phyloP scores from a whole-genome alignment of 2,113 vertebrate genomes.

The Protobothrops flavoviridis region DNA sequence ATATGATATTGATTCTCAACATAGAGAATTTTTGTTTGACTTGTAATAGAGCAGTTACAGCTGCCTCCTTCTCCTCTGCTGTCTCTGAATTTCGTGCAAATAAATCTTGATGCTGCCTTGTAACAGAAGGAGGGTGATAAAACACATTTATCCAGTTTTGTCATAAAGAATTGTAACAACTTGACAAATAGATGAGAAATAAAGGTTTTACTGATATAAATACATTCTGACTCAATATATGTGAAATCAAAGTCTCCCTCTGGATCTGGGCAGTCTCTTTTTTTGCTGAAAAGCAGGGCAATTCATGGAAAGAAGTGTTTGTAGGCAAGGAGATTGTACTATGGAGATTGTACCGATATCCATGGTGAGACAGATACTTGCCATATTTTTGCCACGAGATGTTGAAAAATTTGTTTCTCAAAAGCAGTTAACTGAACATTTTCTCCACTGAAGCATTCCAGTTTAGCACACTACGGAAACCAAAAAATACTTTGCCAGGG shows the following conservation, averaged over 20 bases:
- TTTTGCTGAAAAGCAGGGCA: neutral
- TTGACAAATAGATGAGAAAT: neutral
- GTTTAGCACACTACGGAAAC: neutral
- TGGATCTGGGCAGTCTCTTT: neutral
- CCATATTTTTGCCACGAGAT: neutral
- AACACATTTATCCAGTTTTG: neutral
- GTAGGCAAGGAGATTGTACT: neutral
- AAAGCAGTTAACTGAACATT: neutral
- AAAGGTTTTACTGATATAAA: neutral
- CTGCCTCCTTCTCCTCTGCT: neutral
- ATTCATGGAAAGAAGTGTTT: neutral
- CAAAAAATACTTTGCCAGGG: neutral
- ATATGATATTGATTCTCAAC: neutral
- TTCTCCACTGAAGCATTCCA: neutral
- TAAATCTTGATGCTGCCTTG: neutral
- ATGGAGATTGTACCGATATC: neutral
- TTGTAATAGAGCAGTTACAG: neutral
- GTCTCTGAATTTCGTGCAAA: neutral
- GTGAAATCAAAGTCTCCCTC: neutral
- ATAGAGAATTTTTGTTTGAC: neutral
- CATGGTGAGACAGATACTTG: neutral
- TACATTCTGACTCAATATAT: neutral
- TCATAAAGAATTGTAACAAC: neutral
- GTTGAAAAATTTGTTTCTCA: neutral
- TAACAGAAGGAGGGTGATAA: neutral